Evolutionary conservation across 2,888 invertebrate species (phyloP), one percentile per base, ranked within the genome.

Genomic region (Dromius quadrimaculatus): DNA sequence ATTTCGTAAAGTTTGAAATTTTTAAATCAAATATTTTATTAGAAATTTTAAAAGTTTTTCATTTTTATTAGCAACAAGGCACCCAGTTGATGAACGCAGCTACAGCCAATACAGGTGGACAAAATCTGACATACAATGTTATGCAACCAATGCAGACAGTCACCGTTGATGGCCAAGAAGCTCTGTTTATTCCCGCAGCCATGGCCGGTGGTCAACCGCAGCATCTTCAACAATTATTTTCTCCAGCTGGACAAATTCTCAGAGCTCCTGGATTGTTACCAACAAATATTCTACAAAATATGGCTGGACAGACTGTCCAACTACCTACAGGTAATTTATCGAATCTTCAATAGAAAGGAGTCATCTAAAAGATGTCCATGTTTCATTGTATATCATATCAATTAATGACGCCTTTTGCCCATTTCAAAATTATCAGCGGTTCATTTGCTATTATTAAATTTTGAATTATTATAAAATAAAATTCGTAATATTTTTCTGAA

Each of bases 81-180:
- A 77, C 85, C 2, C 85, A 85, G 5, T 77, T 78, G 32, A 83
- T 86, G 4, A 85, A 85, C 1, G 85, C 78, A 47, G 74, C 83
- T 8, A 78, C 81, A 1, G 74, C 83, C 6, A 85, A 84, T 9
- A 83, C 84, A 5, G 78, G 78, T 23, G 81, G 80, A 8, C 82
- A 83, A 72, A 83, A 81, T 72, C 75, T 82, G 23, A 82, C 82
- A 0, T 88, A 88, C 76, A 88, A 88, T 72, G 87, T 89, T 6
- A 89, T 92, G 77, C 91, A 88, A 62, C 92, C 93, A 34, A 91
- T 95, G 89, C 96, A 96, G 81, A 92, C 95, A 0, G 92, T 97
- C 66, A 95, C 93, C 15, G 91, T 96, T 15, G 96, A 97, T 81
- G 95, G 95, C 0, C 95, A 96, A 79, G 95, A 97, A 78, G 95